phyloP scores from a whole-genome alignment of 2,113 vertebrate genomes.

The Ardeotis arabs region DNA sequence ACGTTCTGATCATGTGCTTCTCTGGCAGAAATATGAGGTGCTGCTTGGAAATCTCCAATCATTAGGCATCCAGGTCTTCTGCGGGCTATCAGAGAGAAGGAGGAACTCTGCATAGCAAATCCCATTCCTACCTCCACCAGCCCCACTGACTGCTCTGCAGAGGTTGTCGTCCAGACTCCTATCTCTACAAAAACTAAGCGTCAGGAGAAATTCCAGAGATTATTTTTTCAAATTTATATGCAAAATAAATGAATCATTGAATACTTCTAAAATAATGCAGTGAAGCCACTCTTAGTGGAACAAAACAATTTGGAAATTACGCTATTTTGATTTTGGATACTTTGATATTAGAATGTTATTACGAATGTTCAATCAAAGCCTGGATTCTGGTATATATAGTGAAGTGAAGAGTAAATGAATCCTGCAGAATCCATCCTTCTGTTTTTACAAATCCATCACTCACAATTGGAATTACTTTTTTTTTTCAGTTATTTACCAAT shows the following conservation, averaged over 20 bases:
- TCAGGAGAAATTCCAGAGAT: neutral
- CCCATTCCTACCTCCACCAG: neutral
- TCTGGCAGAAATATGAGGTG: neutral
- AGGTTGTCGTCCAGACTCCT: neutral
- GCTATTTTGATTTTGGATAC: neutral
- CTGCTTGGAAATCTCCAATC: neutral
- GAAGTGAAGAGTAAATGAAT: neutral
- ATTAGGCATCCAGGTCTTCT: neutral
- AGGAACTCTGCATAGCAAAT: neutral
- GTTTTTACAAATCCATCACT: neutral
- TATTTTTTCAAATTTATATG: neutral
- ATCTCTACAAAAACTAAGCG: neutral
- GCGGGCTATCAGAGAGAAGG: neutral
- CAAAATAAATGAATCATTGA: neutral
- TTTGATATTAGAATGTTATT: neutral
- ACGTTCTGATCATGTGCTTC: rapidly evolving
- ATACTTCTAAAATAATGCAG: neutral
- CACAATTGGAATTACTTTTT: neutral
- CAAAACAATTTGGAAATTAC: neutral
- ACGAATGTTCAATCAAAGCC: neutral
- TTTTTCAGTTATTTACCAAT: neutral
- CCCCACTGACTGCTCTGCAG: neutral
- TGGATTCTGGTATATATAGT: neutral
- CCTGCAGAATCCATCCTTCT: neutral
- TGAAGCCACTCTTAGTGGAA: neutral